Evolutionary conservation across 2,113 vertebrate genomes (phyloP).

Genomic region (Ochotona princeps): DNA sequence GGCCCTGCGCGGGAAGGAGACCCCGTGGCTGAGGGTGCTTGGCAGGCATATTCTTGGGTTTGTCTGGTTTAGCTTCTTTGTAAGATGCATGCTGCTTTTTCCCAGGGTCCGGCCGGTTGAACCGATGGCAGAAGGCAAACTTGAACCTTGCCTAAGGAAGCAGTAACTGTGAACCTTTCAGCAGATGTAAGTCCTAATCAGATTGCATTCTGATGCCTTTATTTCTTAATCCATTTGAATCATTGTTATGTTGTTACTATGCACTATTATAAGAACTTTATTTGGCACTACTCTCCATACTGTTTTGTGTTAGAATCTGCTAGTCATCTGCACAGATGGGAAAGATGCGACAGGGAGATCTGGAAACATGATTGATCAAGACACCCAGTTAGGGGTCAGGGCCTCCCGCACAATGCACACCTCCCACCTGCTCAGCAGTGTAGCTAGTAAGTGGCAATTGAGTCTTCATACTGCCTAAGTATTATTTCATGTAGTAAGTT

Average conservation of each 20-base stretch:
- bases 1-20: neutral
- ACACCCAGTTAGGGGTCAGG: neutral
- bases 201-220: neutral
- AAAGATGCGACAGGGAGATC: neutral
- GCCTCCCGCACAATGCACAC: too few relatives aligned
- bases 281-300: neutral
- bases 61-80: neutral
- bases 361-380: neutral
- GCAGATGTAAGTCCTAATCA: neutral
- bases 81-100: neutral
- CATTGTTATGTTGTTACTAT: neutral
- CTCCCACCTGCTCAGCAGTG: too few relatives aligned
- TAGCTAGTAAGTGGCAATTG: neutral
- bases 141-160: neutral
- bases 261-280: neutral
- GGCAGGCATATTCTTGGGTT: neutral
- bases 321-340: neutral
- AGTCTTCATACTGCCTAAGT: neutral
- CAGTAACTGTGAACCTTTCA: accelerated
- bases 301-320: neutral
- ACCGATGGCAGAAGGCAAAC: neutral
- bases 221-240: neutral
- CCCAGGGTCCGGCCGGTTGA: neutral
- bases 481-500: neutral
- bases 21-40: neutral